Conservation (phyloP, 2,797 vertebrate species). For the Ispidina picta region DNA sequence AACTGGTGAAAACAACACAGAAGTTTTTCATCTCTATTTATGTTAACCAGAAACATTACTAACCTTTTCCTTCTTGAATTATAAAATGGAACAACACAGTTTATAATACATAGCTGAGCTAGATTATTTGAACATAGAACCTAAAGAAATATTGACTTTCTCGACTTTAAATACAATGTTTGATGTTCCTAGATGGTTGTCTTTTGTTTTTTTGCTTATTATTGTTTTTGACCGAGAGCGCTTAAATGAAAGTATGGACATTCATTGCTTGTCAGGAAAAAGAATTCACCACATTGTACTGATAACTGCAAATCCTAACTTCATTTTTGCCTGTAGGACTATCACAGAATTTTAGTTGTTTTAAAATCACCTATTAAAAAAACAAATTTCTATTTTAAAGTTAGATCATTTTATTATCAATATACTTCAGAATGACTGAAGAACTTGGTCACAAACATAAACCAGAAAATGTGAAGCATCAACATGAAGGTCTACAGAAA, state of each 20-base stretch:
- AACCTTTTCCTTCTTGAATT: not conserved
- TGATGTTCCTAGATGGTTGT: not conserved
- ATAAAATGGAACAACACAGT: not conserved
- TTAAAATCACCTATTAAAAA: not conserved
- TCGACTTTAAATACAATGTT: not conserved
- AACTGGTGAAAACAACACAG: not conserved
- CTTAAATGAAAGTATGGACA: not conserved
- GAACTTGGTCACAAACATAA: not conserved
- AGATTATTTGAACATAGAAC: not conserved
- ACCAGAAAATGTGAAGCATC: not conserved
- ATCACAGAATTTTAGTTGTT: not conserved
- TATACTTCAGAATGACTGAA: not conserved
- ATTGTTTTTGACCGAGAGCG: not conserved
- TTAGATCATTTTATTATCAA: not conserved
- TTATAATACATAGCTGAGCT: not conserved
- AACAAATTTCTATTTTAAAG: not conserved
- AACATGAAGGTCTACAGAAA: not conserved
- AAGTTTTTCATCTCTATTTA: not conserved
- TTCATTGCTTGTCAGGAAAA: not conserved
- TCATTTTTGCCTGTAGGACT: not conserved
- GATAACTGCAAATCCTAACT: not conserved
- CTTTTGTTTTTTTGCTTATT: not conserved
- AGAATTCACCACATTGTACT: accelerated
- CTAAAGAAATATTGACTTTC: not conserved
- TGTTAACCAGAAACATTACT: not conserved